These are phyloP conservation scores for Chaetodon auriga DNA, from an alignment of 2,113 vertebrate species.

Conservation along the genomic window DNA sequence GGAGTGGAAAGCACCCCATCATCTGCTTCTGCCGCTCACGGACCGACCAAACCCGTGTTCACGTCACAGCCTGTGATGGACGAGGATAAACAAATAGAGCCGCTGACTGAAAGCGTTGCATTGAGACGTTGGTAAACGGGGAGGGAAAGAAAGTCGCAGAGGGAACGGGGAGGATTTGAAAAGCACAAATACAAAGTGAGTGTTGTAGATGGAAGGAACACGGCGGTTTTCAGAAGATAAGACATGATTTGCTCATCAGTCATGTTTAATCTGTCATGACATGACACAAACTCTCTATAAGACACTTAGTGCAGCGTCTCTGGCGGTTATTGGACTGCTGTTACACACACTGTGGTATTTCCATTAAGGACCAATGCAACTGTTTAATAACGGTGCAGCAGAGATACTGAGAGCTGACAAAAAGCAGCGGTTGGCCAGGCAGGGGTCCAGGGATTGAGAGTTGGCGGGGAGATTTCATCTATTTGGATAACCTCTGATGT, in stretches of 20 bases:
- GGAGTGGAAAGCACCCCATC: conserved; percentile 6
- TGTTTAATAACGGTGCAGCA: conserved; percentile 57
- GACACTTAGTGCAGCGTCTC: background rate
- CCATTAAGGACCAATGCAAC: conserved; percentile 57
- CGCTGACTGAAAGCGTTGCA: background rate
- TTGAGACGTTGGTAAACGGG: background rate
- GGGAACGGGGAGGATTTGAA: background rate
- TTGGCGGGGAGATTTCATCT: conserved; percentile 63
- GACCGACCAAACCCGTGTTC: background rate
- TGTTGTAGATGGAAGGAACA: conserved; percentile 5
- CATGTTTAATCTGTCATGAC: conserved; percentile 14
- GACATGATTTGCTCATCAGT: conserved; percentile 11
- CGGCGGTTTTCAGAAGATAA: background rate
- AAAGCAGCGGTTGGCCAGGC: conserved; percentile 67
- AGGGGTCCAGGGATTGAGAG: conserved; percentile 66
- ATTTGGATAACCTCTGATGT: conserved; percentile 75
- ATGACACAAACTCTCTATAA: conserved; percentile 11
- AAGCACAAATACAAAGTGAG: background rate
- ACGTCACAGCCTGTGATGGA: background rate
- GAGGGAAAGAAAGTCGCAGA: background rate
- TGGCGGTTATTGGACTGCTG: conserved; percentile 43
- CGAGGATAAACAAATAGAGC: background rate
- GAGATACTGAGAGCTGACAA: conserved; percentile 62
- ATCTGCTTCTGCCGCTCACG: conserved; percentile 10
- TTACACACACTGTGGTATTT: conserved; percentile 56